Base-by-base conservation (phyloP, 2,797 vertebrate species). In the Craterocephalus amniculus region DNA sequence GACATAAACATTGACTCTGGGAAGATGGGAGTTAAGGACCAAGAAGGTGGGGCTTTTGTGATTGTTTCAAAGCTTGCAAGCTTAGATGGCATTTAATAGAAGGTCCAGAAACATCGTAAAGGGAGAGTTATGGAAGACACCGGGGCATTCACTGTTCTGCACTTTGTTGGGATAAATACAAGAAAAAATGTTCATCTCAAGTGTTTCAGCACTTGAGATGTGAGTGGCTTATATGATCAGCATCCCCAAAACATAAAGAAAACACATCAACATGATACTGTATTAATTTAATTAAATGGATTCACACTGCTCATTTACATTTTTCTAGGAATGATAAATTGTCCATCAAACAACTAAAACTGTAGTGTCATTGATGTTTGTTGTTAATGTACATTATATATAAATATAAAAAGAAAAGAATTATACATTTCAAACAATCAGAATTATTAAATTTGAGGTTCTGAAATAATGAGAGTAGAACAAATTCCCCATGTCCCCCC, bases 21-120 rank as follows among this genome's bases (percentile, higher is more conserved):
- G 72, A 79, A 22, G 40, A 63, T 43, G 76, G 83, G 81, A 87
- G 40, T 68, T 52, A 14, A 70, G 60, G 68, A 78, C 27, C 66
- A 48, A 45, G 38, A 43, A 59, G 58, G n/a, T 48, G 59, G 29
- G 66, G 20, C 48, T 57, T 20, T 52, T 52, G 48, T 74, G 82
- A 75, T 74, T 79, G 69, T 86, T 78, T 69, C 60, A 87, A 74
- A 79, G 70, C 69, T 43, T 62, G 13, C 20, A 34, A 76, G 61
- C 24, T 51, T 67, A 79, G 67, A 64, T 57, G 31, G 66, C 36
- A 52, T 59, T 26, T 48, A 54, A 55, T 45, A 54, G 38, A 45
- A 29, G 14, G 36, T 24, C 1, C 14, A 63, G 52, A 76, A 69
- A 72, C 54, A 80, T 69, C 35, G 55, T 72, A 62, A 58, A 75